phyloP scores from a whole-genome alignment of 1,140 invertebrate genomes.

The Drosophila nasuta region DNA sequence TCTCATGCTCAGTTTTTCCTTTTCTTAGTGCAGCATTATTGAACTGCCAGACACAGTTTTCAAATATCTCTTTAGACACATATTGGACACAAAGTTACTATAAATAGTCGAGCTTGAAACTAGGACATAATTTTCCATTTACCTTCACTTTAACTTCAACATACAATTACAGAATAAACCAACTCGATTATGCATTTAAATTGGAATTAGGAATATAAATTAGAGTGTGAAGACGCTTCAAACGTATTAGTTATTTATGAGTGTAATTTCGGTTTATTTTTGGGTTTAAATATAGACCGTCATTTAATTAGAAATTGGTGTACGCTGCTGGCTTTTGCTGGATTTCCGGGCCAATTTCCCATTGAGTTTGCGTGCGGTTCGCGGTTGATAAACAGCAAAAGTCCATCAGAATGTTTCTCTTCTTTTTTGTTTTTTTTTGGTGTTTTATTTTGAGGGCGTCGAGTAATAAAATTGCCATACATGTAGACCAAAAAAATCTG shows the following conservation, averaged over 20 bases:
- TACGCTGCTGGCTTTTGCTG: constrained; percentile 17
- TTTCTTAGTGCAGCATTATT: not conserved
- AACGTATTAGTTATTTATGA: constrained; percentile 16
- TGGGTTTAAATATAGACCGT: constrained; percentile 11
- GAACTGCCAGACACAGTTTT: not conserved
- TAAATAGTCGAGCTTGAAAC: no score
- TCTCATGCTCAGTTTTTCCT: not conserved
- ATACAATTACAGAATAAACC: not conserved
- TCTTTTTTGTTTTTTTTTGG: constrained; percentile 9
- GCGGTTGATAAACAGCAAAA: constrained; percentile 59
- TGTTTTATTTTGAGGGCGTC: constrained; percentile 9
- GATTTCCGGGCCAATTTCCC: constrained; percentile 30
- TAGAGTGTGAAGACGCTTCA: not conserved
- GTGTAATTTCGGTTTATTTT: not conserved
- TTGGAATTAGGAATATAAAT: not conserved
- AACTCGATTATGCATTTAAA: not conserved
- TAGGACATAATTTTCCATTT: no score
- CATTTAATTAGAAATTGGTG: constrained; percentile 44
- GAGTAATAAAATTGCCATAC: constrained; percentile 70
- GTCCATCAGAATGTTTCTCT: constrained; percentile 32
- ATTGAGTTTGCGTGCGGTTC: constrained; percentile 25
- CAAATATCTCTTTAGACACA: not conserved
- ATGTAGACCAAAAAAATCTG: constrained; percentile 68
- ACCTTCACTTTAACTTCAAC: no score
- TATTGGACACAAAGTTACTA: not conserved